Evolutionary conservation across 2,113 vertebrate species (phyloP).

Genomic region (Microcebus tavaratra): DNA sequence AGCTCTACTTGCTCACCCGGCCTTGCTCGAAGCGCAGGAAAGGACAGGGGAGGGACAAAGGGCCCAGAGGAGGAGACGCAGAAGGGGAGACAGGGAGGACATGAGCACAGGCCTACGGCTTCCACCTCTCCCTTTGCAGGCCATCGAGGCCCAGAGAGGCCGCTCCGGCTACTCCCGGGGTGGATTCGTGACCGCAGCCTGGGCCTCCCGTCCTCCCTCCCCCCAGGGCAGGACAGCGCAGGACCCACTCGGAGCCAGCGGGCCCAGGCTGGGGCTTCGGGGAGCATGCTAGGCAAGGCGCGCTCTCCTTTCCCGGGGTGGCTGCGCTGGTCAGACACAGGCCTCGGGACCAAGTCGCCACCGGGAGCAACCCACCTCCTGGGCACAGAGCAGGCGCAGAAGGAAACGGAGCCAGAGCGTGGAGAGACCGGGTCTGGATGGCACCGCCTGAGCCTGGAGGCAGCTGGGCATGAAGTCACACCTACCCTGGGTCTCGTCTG

Average conservation of each 20-base stretch:
- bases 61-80: too few relatives aligned
- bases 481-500: too few relatives aligned
- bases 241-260: neutral
- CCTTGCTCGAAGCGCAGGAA: neutral
- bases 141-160: neutral
- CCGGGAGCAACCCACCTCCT: neutral
- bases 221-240: neutral
- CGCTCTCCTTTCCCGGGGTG: neutral
- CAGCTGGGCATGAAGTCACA: neutral
- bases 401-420: too few relatives aligned
- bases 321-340: neutral
- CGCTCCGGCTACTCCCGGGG: neutral
- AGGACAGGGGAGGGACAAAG: too few relatives aligned
- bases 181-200: rapidly evolving
- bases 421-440: rapidly evolving
- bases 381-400: neutral
- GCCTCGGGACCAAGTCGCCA: neutral
- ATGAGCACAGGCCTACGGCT: rapidly evolving
- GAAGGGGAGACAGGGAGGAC: too few relatives aligned
- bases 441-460: neutral
- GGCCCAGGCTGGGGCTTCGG: too few relatives aligned
- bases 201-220: neutral
- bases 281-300: neutral
- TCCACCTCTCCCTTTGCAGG: neutral
- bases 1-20: neutral